phyloP scores from a whole-genome alignment of 2,888 invertebrate genomes.

The Drosophila paramelanica region DNA sequence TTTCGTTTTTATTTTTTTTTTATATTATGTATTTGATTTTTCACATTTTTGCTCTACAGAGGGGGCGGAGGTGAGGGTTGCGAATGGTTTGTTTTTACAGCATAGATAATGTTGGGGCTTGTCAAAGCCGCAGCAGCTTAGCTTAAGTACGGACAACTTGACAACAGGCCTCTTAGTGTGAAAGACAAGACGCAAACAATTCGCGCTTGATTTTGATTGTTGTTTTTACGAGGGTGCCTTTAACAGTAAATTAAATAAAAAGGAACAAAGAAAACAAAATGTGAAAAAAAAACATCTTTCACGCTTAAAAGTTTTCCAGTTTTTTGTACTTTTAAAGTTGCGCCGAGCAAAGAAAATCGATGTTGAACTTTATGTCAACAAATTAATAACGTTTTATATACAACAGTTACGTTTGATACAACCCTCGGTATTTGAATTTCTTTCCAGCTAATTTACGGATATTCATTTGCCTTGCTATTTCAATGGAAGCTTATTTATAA shows the following conservation, averaged over 20 bases:
- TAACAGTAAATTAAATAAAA: not conserved
- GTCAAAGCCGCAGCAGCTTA: slow-evolving; percentile 42
- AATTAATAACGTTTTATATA: too few species aligned
- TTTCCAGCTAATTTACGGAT: not conserved
- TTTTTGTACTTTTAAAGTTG: too few species aligned
- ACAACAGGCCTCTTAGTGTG: slow-evolving; percentile 10
- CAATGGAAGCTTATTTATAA: slow-evolving; percentile 5
- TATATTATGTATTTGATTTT: slow-evolving; percentile 68
- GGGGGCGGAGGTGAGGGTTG: not conserved
- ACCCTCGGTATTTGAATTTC: not conserved
- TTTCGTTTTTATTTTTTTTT: slow-evolving; percentile 33
- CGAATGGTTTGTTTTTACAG: slow-evolving; percentile 34
- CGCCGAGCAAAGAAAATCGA: too few species aligned
- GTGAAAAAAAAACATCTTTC: too few species aligned
- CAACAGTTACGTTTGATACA: not conserved
- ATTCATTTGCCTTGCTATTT: slow-evolving; percentile 5
- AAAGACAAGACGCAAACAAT: slow-evolving; percentile 19
- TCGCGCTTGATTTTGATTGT: slow-evolving; percentile 23
- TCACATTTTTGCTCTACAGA: slow-evolving; percentile 23
- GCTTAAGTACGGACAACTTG: slow-evolving; percentile 31
- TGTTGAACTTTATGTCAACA: too few species aligned
- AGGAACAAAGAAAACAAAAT: not conserved
- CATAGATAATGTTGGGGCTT: slow-evolving; percentile 37
- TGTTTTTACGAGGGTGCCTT: not conserved
- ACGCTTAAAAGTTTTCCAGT: too few species aligned